A percentile compares a stretch with the other conserved stretches of the same genome.
These are phyloP conservation scores for Turritopsis rubra DNA, from an alignment of 30 jellyfish, hydroid and myxozoan genomes.

Conservation along the genomic window DNA sequence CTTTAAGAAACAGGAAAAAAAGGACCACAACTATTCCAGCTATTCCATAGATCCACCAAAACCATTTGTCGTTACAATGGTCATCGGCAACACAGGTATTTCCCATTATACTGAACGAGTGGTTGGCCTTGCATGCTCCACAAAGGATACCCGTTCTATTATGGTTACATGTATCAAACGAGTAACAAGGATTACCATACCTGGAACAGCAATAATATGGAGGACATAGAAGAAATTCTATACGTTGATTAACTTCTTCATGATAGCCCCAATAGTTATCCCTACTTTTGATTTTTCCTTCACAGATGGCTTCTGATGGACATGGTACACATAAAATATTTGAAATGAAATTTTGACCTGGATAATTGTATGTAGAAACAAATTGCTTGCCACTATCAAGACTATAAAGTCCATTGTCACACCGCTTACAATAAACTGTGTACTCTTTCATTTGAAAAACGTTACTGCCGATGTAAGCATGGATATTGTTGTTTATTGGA, in stretches of 20 bases:
- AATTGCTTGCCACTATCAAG: not conserved
- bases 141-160: not conserved
- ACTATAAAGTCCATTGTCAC: not conserved
- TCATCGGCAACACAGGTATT: not conserved
- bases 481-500: not conserved
- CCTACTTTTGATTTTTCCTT: not conserved
- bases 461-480: not conserved
- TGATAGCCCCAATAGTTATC: constrained; percentile 2
- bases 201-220: constrained; percentile 5
- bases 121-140: not conserved
- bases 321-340: not conserved
- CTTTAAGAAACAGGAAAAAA: not conserved
- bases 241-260: not conserved
- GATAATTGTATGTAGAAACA: not conserved
- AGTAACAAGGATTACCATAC: not conserved
- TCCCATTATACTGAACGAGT: not conserved
- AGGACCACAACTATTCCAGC: not conserved
- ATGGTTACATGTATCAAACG: not conserved
- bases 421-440: not conserved
- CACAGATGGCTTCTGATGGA: not conserved
- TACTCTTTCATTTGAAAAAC: not conserved
- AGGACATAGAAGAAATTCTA: not conserved
- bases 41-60: not conserved
- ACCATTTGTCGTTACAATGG: not conserved
- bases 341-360: not conserved